Base-by-base conservation (phyloP, 2,113 vertebrate genomes). In the Corapipo altera region DNA sequence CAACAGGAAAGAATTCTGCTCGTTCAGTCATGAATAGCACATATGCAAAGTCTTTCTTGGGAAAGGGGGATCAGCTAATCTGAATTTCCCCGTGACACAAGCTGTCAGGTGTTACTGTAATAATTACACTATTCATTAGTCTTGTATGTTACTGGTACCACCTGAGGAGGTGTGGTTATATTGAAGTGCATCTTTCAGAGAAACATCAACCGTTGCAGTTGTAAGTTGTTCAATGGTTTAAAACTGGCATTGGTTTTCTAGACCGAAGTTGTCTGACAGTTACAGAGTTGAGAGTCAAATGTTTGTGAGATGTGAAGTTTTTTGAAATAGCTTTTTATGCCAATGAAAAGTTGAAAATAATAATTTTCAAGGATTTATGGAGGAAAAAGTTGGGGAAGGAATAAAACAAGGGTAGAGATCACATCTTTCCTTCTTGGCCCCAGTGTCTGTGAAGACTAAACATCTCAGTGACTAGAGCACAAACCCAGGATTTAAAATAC, bases 61-160 rank as follows among this genome's bases (percentile, higher is more conserved):
- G 85, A 87, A 92, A 73, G 39, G 39, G 33, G 70, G 65, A 88
- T 82, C 71, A 83, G 49, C 51, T 88, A 33, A 57, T 91, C 67
- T 79, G 73, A 75, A 69, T 87, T 95, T 73, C 51, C 85, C 21
- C 2, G 0, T 77, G 39, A 59, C n/a, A 30, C 54, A 77, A 79
- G 41, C 37, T 3, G 3, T 90, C 11, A 3, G 18, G 37, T 89
- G 35, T 86, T 44, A 48, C 70, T 57, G 43, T 55, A 73, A 52
- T 79, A 75, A 52, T 58, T 70, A 52, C 19, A 35, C 39, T 84
- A 19, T 44, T 46, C 16, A 8, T 77, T 64, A 67, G 15, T 51
- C 64, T 94, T n/a, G 39, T 41, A 12, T 37, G 46, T 30, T 81
- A 12, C 49, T 39, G 35, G 33, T 94, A 74, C 23, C 23, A 44